Evolutionary conservation across 2,113 vertebrate genomes (phyloP), one percentile per base, ranked within the genome.

Genomic region (Heloderma charlesbogerti): DNA sequence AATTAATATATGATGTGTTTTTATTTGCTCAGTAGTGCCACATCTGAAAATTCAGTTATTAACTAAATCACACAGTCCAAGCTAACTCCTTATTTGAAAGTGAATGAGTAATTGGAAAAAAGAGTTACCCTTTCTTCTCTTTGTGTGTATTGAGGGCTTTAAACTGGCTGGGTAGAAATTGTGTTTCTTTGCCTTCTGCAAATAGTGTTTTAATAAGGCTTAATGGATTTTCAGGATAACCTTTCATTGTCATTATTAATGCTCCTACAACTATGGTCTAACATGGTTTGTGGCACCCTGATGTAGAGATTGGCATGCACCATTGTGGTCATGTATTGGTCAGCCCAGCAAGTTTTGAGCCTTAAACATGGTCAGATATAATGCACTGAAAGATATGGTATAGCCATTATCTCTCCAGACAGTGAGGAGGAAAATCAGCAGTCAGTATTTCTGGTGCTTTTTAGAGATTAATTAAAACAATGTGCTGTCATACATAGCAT

Each of bases 11-110:
- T 89, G 45, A 7, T 48, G 27, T 34, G 60, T 91, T 83, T 29
- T 90, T 90, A 88, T 29, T 93, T 92, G 34, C 94, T 94, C 87
- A 29, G 22, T 90, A 86, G 34, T 54, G 84, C 80, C 67, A 86
- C 86, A 77, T 1, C n/a, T 22, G 86, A 91, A 89, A 15, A 77
- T 90, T 89, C 31, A 48, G 90, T 90, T 92, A 79, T 90, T 95
- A 94, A 37, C 0, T 0, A 78, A 75, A 43, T 86, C 93, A 83
- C 89, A 0, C 31, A 84, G 66, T 86, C 78, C 88, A 81, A 51
- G 89, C 89, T 40, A 29, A 45, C 63, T 93, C 90, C 34, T 91
- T 81, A 86, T 74, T 63, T 40, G 84, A 7, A 86, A 92, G 74
- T 75, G 89, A 87, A 82, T 88, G 48, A 51, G 84, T 51, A 79